A percentile compares a stretch with the other conserved stretches of the same genome.
Evolutionary conservation across 2,797 vertebrate species (phyloP).

Genomic region (Psittacula echo): DNA sequence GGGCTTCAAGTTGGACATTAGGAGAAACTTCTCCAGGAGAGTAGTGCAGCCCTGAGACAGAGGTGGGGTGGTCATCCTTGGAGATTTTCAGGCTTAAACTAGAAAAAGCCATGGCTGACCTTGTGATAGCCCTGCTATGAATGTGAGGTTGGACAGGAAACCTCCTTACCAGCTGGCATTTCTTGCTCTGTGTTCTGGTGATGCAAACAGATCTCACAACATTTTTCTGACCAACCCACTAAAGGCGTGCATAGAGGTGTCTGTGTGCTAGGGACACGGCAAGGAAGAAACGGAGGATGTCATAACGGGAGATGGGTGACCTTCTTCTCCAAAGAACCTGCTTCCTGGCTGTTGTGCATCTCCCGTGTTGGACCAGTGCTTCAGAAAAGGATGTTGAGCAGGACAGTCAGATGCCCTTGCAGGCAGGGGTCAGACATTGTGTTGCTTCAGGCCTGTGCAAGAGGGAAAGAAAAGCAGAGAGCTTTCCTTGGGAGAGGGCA

Average conservation of each 20-base stretch:
- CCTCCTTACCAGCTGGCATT: background rate
- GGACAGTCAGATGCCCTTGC: background rate
- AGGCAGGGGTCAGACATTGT: fast-evolving
- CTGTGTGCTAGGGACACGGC: background rate
- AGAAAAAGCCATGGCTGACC: background rate
- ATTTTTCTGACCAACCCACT: background rate
- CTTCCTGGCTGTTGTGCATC: background rate
- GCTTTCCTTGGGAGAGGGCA: background rate
- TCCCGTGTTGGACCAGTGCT: background rate
- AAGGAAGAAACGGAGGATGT: background rate
- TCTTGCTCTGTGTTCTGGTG: background rate
- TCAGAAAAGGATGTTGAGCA: background rate
- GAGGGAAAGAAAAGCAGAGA: background rate
- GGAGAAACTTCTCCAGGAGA: background rate
- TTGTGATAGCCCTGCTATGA: background rate
- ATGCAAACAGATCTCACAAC: background rate
- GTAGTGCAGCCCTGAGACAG: background rate
- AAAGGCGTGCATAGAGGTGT: background rate
- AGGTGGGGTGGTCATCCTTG: background rate
- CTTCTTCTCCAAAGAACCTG: background rate
- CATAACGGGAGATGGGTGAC: background rate
- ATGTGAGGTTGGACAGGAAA: background rate
- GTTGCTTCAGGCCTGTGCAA: background rate
- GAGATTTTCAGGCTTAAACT: background rate
- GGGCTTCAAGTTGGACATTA: background rate